These are phyloP conservation scores for Hippopotamyrus pictus DNA, from an alignment of 2,797 vertebrate species.

Conservation along the genomic window DNA sequence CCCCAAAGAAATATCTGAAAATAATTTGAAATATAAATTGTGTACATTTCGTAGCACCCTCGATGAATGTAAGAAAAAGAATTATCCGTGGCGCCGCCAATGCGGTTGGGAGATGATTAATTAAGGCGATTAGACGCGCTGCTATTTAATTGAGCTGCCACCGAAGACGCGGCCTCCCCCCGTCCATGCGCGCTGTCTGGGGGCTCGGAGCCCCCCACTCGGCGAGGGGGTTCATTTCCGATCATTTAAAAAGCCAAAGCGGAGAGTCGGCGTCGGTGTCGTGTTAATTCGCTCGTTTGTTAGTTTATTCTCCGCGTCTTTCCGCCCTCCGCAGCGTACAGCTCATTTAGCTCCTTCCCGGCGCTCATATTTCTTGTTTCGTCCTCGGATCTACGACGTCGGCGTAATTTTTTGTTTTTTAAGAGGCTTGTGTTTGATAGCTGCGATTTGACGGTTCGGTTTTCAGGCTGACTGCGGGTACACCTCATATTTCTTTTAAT, in stretches of 20 bases:
- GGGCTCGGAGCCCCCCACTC: neutral
- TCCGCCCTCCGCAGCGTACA: neutral
- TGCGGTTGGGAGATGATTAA: neutral
- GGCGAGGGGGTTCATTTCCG: constrained; percentile 3
- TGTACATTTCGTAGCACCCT: neutral
- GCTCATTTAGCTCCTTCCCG: neutral
- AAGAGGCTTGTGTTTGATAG: neutral
- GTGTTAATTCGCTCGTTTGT: neutral
- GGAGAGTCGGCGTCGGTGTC: neutral
- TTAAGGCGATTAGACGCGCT: neutral
- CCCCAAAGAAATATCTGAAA: neutral
- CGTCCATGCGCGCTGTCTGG: neutral
- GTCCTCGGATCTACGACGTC: neutral
- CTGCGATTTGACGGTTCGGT: neutral
- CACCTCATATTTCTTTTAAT: neutral
- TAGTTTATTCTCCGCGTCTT: neutral
- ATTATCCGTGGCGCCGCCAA: neutral
- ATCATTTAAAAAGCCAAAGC: constrained; percentile 6
- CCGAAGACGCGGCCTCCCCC: neutral
- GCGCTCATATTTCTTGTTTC: neutral
- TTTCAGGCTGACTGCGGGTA: neutral
- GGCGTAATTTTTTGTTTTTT: neutral
- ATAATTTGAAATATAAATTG: neutral
- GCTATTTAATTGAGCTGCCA: neutral
- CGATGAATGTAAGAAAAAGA: neutral